phyloP scores from a whole-genome alignment of 2,888 invertebrate species.

The Coleophora deauratella region DNA sequence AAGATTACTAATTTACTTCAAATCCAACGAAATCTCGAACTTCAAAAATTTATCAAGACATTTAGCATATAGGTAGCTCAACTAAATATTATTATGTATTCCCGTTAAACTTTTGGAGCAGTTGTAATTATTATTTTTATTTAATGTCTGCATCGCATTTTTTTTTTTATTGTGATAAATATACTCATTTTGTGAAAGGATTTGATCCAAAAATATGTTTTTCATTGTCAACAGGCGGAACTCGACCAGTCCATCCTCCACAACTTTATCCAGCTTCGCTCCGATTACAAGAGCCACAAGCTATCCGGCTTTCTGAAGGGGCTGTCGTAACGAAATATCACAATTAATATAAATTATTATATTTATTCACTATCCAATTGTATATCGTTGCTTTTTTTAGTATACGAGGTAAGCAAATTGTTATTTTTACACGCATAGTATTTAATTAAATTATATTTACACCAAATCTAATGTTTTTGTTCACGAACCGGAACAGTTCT shows the following conservation, averaged over 20 bases:
- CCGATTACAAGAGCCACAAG: slow-evolving; percentile 94
- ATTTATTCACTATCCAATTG: slow-evolving; percentile 5
- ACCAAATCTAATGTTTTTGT: neutral
- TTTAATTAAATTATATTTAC: slow-evolving; percentile 22
- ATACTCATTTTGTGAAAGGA: too few relatives aligned
- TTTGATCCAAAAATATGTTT: too few relatives aligned
- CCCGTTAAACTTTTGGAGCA: too few relatives aligned
- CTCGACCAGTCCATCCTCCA: slow-evolving; percentile 91
- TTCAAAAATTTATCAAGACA: too few relatives aligned
- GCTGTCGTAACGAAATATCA: slow-evolving; percentile 53
- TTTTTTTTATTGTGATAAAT: too few relatives aligned
- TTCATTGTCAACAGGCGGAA: slow-evolving; percentile 77
- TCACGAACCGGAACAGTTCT: neutral
- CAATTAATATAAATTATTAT: too few relatives aligned
- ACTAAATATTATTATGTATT: too few relatives aligned
- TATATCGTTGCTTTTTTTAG: slow-evolving; percentile 30
- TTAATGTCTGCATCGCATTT: too few relatives aligned
- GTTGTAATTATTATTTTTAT: too few relatives aligned
- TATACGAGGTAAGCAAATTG: slow-evolving; percentile 17
- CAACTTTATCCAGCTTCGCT: slow-evolving; percentile 94
- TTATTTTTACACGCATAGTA: slow-evolving; percentile 22
- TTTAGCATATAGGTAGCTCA: too few relatives aligned
- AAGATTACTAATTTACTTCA: too few relatives aligned
- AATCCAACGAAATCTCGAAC: too few relatives aligned
- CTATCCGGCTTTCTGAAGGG: slow-evolving; percentile 78